These are phyloP conservation scores for Coregonus sp. DNA, from an alignment of 2,797 vertebrate species.

Conservation along the genomic window DNA sequence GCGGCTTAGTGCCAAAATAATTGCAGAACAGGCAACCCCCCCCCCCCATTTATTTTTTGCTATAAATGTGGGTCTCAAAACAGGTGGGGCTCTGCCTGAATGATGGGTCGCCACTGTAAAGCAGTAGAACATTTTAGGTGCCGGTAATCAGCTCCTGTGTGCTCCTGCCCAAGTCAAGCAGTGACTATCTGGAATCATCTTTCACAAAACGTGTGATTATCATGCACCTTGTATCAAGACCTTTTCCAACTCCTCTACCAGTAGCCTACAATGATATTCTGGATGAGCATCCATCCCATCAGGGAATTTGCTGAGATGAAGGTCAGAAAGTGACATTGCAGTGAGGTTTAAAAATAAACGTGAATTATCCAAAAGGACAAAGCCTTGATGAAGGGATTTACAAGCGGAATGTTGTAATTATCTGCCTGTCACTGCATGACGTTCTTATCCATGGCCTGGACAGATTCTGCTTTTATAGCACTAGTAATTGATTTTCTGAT, in stretches of 20 bases:
- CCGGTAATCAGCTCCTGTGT: too few species aligned
- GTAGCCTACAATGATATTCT: neutral
- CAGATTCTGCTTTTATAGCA: slow-evolving; percentile 34
- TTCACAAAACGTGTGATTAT: neutral
- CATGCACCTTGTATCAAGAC: neutral
- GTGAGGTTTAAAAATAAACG: slow-evolving; percentile 56
- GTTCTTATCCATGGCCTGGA: slow-evolving; percentile 25
- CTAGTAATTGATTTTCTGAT: slow-evolving; percentile 41
- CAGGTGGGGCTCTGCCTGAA: too few species aligned
- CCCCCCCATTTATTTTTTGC: too few species aligned
- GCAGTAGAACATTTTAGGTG: too few species aligned
- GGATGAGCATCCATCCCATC: neutral
- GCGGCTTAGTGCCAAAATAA: too few species aligned
- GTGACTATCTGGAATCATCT: neutral
- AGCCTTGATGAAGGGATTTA: neutral
- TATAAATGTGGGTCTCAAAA: too few species aligned
- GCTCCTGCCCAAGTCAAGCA: too few species aligned
- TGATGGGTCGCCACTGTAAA: too few species aligned
- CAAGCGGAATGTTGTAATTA: slow-evolving; percentile 17
- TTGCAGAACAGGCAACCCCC: too few species aligned
- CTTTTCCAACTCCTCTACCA: neutral
- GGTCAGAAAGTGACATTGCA: slow-evolving; percentile 72
- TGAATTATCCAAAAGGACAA: slow-evolving; percentile 25
- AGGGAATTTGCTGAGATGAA: slow-evolving; percentile 1
- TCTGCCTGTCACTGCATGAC: slow-evolving; percentile 17